Conservation (phyloP, 2,113 vertebrate species). For the Lepus europaeus region DNA sequence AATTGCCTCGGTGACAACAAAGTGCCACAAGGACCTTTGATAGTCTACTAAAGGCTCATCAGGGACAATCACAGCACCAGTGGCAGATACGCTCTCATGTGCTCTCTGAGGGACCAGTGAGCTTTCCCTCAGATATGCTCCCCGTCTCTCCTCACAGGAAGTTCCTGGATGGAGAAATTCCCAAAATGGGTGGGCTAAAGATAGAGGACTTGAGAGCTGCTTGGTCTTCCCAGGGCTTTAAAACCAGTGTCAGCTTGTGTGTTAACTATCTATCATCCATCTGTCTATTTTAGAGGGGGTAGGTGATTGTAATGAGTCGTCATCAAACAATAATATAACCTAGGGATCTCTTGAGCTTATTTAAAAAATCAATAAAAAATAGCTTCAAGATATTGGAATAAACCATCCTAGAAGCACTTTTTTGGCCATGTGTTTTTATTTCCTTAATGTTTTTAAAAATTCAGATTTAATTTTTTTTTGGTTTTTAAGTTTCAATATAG, state of each 20-base stretch:
- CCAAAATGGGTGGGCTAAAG: not conserved
- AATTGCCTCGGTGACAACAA: slow-evolving; percentile 65
- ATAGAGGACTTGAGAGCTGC: not conserved
- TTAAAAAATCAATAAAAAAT: slow-evolving; percentile 32
- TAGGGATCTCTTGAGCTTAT: not conserved
- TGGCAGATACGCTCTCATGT: slow-evolving; percentile 42
- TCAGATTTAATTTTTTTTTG: too few relatives aligned
- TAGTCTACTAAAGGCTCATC: slow-evolving; percentile 52
- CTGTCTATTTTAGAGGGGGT: not conserved
- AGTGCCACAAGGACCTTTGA: slow-evolving; percentile 68
- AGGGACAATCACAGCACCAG: slow-evolving; percentile 28
- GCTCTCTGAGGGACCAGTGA: slow-evolving; percentile 68
- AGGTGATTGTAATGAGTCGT: not conserved
- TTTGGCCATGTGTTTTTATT: not conserved
- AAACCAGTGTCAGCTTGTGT: slow-evolving; percentile 17
- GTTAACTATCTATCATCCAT: not conserved
- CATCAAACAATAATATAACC: not conserved
- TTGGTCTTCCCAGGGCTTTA: slow-evolving; percentile 36
- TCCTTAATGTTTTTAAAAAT: too few relatives aligned
- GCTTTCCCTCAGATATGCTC: slow-evolving; percentile 49
- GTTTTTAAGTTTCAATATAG: too few relatives aligned
- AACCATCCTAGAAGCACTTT: not conserved
- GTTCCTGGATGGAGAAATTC: slow-evolving; percentile 54
- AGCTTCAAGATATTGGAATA: not conserved
- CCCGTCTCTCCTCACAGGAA: slow-evolving; percentile 47